phyloP scores from a whole-genome alignment of 2,797 vertebrate species.

The Austrolebias charrua region DNA sequence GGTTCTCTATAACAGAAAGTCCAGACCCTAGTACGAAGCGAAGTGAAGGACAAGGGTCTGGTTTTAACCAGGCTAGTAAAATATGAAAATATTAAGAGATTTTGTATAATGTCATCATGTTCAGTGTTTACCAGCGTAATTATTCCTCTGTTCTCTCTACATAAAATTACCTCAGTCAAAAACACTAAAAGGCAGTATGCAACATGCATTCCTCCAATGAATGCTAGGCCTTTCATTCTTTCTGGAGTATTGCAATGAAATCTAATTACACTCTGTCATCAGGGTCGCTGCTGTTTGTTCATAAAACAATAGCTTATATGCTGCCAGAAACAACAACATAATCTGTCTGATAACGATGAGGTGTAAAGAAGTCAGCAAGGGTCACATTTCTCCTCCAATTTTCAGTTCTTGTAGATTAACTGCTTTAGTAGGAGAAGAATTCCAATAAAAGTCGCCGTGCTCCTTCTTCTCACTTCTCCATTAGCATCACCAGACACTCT shows the following conservation, averaged over 20 bases:
- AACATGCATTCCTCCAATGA: too few species aligned
- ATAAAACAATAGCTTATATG: constrained; percentile 25
- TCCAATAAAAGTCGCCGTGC: constrained; percentile 48
- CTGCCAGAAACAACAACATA: constrained; percentile 39
- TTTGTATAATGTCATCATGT: too few species aligned
- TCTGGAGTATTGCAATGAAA: not conserved
- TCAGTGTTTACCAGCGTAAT: too few species aligned
- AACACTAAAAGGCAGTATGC: too few species aligned
- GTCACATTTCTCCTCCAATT: constrained; percentile 42
- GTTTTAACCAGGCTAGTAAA: too few species aligned
- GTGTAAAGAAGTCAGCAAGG: constrained; percentile 33
- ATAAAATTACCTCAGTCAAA: too few species aligned
- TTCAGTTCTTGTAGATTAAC: constrained; percentile 8
- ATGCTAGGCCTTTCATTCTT: not conserved
- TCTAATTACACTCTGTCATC: constrained; percentile 5
- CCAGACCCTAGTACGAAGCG: too few species aligned
- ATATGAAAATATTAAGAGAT: too few species aligned
- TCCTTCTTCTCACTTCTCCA: constrained; percentile 42
- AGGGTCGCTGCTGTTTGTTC: constrained; percentile 15
- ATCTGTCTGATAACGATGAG: constrained; percentile 37
- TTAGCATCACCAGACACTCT: constrained; percentile 63
- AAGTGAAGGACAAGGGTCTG: too few species aligned
- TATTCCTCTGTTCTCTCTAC: too few species aligned
- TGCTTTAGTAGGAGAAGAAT: constrained; percentile 37
- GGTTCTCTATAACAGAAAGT: too few species aligned